These are phyloP conservation scores for Willisornis vidua DNA, from an alignment of 2,113 vertebrate genomes.

Conservation along the genomic window DNA sequence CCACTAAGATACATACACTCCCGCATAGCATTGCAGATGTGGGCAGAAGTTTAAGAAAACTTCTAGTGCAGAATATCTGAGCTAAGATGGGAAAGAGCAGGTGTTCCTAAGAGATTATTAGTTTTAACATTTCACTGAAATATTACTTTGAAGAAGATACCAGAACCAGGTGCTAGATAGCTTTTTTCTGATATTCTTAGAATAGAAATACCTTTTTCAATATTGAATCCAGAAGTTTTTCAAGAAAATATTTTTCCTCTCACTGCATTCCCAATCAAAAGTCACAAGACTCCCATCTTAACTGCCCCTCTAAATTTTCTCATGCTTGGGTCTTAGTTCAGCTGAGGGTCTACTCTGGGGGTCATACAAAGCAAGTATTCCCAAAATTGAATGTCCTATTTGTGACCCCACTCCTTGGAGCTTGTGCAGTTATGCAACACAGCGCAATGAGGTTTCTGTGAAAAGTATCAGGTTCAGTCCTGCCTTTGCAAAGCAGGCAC, in stretches of 20 bases:
- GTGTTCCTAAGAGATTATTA: neutral
- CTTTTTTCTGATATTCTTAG: neutral
- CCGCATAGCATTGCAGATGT: neutral
- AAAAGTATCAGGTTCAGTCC: neutral
- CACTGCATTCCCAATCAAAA: neutral
- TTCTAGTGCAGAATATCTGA: neutral
- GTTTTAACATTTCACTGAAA: neutral
- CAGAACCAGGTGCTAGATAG: neutral
- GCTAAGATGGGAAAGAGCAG: neutral
- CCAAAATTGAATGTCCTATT: neutral
- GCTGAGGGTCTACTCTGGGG: neutral
- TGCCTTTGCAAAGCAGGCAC: neutral
- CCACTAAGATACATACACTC: neutral
- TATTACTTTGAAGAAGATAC: neutral
- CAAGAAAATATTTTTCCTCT: neutral
- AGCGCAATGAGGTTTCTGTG: neutral
- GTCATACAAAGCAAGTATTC: neutral
- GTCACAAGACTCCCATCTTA: neutral
- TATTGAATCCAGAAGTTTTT: neutral
- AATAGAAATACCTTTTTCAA: neutral
- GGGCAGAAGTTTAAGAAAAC: neutral
- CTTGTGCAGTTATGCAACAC: neutral
- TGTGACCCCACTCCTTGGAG: neutral
- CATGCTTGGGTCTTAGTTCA: neutral
- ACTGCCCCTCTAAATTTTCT: neutral